Conservation (phyloP, 2,888 invertebrate genomes). For the Ophion ellenae region DNA sequence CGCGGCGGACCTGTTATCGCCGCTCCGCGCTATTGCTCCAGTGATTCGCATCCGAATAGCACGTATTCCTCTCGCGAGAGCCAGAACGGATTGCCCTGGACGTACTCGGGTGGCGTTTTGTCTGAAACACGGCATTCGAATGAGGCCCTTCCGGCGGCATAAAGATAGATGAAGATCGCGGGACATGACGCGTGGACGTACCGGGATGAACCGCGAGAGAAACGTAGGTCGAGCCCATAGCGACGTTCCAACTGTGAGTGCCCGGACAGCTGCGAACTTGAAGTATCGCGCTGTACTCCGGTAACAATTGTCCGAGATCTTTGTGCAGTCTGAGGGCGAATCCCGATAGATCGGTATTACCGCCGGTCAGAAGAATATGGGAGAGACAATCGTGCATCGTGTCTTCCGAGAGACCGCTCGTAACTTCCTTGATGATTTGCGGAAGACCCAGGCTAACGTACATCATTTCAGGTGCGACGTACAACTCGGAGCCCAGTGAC, state of each 20-base stretch:
- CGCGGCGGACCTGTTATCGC: not conserved
- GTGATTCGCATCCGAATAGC: conserved; percentile 82
- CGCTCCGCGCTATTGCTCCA: conserved; percentile 74
- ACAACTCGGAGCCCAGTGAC: conserved; percentile 82
- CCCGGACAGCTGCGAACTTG: conserved; percentile 81
- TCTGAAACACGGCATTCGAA: conserved; percentile 70
- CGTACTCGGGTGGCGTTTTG: conserved; percentile 81
- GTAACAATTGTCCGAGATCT: conserved; percentile 81
- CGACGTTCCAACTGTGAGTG: conserved; percentile 83
- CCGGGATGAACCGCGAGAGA: conserved; percentile 82
- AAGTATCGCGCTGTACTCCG: conserved; percentile 80
- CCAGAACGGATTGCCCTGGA: conserved; percentile 83
- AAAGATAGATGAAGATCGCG: not conserved
- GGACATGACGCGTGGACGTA: conserved; percentile 60
- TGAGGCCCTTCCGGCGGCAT: not conserved
- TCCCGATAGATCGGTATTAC: conserved; percentile 83
- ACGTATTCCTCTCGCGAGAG: conserved; percentile 83
- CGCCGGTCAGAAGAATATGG: conserved; percentile 83
- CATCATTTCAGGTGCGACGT: conserved; percentile 83
- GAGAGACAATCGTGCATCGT: conserved; percentile 81
- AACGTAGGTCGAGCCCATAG: conserved; percentile 83
- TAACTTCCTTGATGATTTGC: conserved; percentile 81
- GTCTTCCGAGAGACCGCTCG: conserved; percentile 79
- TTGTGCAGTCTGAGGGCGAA: conserved; percentile 81
- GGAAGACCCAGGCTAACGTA: conserved; percentile 82